Percentiles rank a stretch among this genome's conserved stretches.
These are phyloP conservation scores for Melanchra persicariae DNA, from an alignment of 2,888 invertebrate genomes.

Conservation along the genomic window DNA sequence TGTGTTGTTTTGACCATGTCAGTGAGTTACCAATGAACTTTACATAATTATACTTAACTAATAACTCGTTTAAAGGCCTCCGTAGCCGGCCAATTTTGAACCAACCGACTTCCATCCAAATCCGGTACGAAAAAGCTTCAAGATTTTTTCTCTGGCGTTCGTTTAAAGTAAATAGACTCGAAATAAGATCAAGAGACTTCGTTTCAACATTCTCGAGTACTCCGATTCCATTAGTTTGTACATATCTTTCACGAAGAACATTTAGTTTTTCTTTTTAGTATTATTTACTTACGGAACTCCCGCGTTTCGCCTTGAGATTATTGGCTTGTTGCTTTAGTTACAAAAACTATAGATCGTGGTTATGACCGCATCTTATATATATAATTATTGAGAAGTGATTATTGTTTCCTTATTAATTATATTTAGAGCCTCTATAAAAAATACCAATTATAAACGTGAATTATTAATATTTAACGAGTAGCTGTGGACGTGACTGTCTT, in stretches of 20 bases:
- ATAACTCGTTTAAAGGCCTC: slow-evolving; percentile 50
- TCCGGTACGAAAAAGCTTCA: slow-evolving; percentile 16
- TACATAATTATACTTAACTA: slow-evolving; percentile 62
- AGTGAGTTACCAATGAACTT: slow-evolving; percentile 63
- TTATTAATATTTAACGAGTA: slow-evolving; percentile 34
- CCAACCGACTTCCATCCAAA: neutral
- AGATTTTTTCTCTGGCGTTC: slow-evolving; percentile 19
- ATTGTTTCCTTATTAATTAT: slow-evolving; percentile 55
- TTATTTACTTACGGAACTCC: slow-evolving; percentile 44
- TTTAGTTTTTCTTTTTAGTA: slow-evolving; percentile 35
- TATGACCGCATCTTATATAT: slow-evolving; percentile 33
- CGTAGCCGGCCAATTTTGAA: slow-evolving; percentile 34
- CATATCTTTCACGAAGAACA: slow-evolving; percentile 53
- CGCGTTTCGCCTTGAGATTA: slow-evolving; percentile 46
- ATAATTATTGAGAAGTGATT: slow-evolving; percentile 33
- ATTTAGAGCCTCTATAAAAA: slow-evolving; percentile 32
- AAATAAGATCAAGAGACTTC: slow-evolving; percentile 57
- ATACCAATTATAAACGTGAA: slow-evolving; percentile 34
- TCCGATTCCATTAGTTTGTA: slow-evolving; percentile 63
- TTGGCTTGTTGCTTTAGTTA: slow-evolving; percentile 27
- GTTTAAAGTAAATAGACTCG: slow-evolving; percentile 49
- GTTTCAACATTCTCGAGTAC: slow-evolving; percentile 51
- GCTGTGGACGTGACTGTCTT: neutral
- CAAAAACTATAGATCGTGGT: slow-evolving; percentile 24
- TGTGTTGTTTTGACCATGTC: slow-evolving; percentile 38